These are phyloP conservation scores for Phyto melanocephala DNA, from an alignment of 2,888 invertebrate genomes.

Conservation along the genomic window DNA sequence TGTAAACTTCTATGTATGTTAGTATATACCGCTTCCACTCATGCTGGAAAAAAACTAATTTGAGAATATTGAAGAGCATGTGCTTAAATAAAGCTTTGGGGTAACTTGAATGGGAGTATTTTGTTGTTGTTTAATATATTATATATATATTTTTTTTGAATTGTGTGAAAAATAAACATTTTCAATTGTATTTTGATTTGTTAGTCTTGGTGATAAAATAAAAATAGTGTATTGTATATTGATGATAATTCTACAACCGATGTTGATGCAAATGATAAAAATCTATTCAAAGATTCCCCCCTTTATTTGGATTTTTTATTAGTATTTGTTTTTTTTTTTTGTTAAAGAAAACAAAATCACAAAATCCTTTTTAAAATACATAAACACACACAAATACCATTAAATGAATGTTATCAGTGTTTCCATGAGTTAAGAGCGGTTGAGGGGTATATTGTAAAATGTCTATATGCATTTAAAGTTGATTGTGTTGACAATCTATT, in stretches of 20 bases:
- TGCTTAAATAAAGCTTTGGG: too few relatives aligned
- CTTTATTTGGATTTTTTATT: neutral
- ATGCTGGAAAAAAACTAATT: too few relatives aligned
- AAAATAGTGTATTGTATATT: slow-evolving; percentile 20
- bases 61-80: too few relatives aligned
- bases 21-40: too few relatives aligned
- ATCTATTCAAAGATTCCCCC: neutral
- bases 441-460: too few relatives aligned
- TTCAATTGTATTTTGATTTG: slow-evolving; percentile 23
- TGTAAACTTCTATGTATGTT: too few relatives aligned
- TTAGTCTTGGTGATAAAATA: slow-evolving; percentile 4
- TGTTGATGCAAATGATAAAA: neutral
- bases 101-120: too few relatives aligned
- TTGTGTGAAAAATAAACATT: slow-evolving; percentile 12
- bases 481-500: slow-evolving; percentile 20
- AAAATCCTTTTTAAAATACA: slow-evolving; percentile 24
- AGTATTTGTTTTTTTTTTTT: neutral
- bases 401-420: neutral
- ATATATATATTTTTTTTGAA: too few relatives aligned
- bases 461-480: slow-evolving; percentile 10
- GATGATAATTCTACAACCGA: neutral
- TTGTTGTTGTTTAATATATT: too few relatives aligned
- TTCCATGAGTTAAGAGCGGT: neutral
- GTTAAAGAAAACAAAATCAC: neutral
- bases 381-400: neutral